phyloP scores from a whole-genome alignment of 2,888 invertebrate species.

The Chymomyza amoena region DNA sequence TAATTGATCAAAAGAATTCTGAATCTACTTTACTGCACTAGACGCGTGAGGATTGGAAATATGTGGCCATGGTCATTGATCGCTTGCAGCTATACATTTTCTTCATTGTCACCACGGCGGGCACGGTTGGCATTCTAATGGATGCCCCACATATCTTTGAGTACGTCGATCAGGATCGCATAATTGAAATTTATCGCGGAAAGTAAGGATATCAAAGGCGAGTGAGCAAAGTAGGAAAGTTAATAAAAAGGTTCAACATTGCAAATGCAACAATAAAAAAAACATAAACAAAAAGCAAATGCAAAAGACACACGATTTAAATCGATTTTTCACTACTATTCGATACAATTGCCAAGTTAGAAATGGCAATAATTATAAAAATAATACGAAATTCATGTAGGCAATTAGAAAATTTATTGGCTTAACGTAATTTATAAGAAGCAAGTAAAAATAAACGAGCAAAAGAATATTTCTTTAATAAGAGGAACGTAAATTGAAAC shows the following conservation, averaged over 20 bases:
- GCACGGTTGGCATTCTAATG: slow-evolving; percentile 97
- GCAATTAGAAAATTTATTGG: not conserved
- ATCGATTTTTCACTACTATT: slow-evolving; percentile 46
- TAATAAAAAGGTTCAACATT: slow-evolving; percentile 73
- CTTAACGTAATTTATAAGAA: not conserved
- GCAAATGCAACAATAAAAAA: slow-evolving; percentile 74
- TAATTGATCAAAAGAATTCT: not conserved
- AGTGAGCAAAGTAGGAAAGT: slow-evolving; percentile 11
- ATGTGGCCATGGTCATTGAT: slow-evolving; percentile 99
- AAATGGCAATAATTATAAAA: not conserved
- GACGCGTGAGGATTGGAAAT: slow-evolving; percentile 99
- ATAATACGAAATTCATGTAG: not conserved
- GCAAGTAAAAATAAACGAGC: not conserved
- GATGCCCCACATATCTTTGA: slow-evolving; percentile 99
- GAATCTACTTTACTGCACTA: slow-evolving; percentile 74
- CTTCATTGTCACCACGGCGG: slow-evolving; percentile 96
- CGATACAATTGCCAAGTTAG: not conserved
- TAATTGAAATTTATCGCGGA: slow-evolving; percentile 95
- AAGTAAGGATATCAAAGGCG: slow-evolving; percentile 81
- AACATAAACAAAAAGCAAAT: slow-evolving; percentile 22
- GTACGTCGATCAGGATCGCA: slow-evolving; percentile 97
- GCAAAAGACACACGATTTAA: slow-evolving; percentile 36
- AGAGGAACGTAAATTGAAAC: not conserved
- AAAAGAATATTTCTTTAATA: not conserved
- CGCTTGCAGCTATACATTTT: slow-evolving; percentile 97